phyloP scores from a whole-genome alignment of 2,797 vertebrate genomes.

The Toxotes lorentzi region DNA sequence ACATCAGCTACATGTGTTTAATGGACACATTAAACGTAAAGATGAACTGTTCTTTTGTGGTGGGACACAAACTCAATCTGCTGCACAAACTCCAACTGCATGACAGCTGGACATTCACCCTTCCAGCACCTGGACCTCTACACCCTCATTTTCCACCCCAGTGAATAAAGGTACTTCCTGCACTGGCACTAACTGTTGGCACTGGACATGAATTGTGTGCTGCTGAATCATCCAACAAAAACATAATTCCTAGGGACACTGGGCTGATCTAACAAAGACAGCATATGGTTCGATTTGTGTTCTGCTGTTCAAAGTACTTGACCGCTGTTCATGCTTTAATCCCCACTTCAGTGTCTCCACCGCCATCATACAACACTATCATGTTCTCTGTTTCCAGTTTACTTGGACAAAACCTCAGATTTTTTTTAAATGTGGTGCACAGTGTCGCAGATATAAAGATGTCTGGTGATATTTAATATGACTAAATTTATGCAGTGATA shows the following conservation, averaged over 20 bases:
- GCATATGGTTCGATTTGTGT: conserved; percentile 12
- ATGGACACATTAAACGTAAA: neutral
- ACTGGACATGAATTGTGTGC: neutral
- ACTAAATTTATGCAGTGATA: neutral
- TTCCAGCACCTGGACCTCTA: neutral
- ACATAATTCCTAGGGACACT: conserved; percentile 6
- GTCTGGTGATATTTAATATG: neutral
- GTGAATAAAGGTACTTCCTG: conserved; percentile 27
- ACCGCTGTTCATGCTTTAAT: neutral
- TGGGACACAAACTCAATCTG: neutral
- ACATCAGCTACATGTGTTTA: neutral
- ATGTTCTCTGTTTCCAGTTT: neutral
- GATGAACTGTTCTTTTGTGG: neutral
- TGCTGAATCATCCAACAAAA: conserved; percentile 19
- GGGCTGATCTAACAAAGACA: neutral
- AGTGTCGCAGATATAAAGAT: neutral
- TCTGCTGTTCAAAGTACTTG: neutral
- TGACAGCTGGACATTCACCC: conserved; percentile 3
- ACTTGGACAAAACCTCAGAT: neutral
- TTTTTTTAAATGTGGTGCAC: neutral
- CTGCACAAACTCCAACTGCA: neutral
- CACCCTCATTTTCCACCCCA: neutral
- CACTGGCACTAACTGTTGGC: conserved; percentile 3
- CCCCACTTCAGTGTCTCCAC: neutral
- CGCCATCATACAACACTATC: neutral